Base-by-base conservation (phyloP, 2,797 vertebrate genomes). In the Arremon brunneinucha region DNA sequence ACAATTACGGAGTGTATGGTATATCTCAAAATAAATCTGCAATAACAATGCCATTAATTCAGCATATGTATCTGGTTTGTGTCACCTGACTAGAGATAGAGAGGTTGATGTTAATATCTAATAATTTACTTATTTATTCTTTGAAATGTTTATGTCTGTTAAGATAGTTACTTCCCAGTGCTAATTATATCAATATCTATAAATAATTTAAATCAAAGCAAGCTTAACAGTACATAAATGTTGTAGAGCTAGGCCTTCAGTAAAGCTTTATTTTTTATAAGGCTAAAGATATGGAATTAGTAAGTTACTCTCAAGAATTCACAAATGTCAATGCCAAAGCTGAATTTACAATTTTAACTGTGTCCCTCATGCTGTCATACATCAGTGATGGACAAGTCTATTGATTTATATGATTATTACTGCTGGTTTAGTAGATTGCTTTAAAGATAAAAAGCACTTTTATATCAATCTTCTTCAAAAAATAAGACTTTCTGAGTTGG, bases 161-260 rank as follows among this genome's bases (percentile, higher is more conserved):
- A 85, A 92, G 56, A 77, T 15, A 79, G 75, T 80, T 95, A 78
- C 77, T 94, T 88, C 37, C 62, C 55, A 52, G 34, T 1, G 8
- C 30, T 86, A 93, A 94, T 90, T 89, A 71, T 75, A 89, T 69
- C 26, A 84, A 52, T 81, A 83, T 11, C 34, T 60, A 60, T 67
- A 93, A 83, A 94, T 85, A 83, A 83, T 83, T 90, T 81, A 82
- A 89, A 89, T 71, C 15, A 56, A 89, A 87, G 27, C 56, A 85
- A 83, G 37, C 64, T 24, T 71, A 91, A 78, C 5, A 53, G 32
- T 52, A 85, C 17, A 28, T 32, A 85, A 76, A 70, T 62, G 30
- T 62, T 41, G 20, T 32, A 47, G 34, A 56, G 30, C 5, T 28
- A 21, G 14, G 17, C 39, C 53, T 89, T 83, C 30, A 80, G 34